Conservation (phyloP, 2,797 vertebrate genomes). For the Coccyzus lansbergi region DNA sequence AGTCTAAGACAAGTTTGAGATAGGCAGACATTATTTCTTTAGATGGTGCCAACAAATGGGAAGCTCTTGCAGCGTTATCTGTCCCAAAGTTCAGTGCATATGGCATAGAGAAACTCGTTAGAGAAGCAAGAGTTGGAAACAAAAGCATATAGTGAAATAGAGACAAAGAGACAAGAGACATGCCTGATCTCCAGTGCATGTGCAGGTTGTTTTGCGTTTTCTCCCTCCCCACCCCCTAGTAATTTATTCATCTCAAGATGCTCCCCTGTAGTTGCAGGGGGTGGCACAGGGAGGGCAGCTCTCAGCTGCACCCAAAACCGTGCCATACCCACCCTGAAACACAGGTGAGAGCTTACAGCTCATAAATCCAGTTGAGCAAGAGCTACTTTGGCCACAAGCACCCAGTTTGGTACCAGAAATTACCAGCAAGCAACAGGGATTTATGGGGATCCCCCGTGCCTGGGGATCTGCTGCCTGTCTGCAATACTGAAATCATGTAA, state of each 20-base stretch:
- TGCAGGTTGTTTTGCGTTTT: neutral
- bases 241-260: neutral
- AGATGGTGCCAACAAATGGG: neutral
- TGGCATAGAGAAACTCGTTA: neutral
- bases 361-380: neutral
- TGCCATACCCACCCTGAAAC: neutral
- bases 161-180: neutral
- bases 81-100: neutral
- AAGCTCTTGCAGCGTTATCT: neutral
- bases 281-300: neutral
- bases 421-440: neutral
- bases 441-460: neutral
- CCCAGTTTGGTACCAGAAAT: neutral
- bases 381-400: neutral
- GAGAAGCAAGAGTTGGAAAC: neutral
- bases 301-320: fast-evolving
- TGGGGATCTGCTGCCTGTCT: neutral
- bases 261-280: neutral
- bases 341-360: neutral
- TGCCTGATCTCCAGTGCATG: fast-evolving
- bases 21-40: neutral
- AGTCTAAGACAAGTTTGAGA: neutral
- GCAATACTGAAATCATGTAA: fast-evolving
- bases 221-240: neutral
- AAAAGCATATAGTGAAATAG: neutral